Percentiles rank a stretch among this genome's conserved stretches.
Evolutionary conservation across 2,797 vertebrate genomes (phyloP).

Genomic region (Zalophus californianus): DNA sequence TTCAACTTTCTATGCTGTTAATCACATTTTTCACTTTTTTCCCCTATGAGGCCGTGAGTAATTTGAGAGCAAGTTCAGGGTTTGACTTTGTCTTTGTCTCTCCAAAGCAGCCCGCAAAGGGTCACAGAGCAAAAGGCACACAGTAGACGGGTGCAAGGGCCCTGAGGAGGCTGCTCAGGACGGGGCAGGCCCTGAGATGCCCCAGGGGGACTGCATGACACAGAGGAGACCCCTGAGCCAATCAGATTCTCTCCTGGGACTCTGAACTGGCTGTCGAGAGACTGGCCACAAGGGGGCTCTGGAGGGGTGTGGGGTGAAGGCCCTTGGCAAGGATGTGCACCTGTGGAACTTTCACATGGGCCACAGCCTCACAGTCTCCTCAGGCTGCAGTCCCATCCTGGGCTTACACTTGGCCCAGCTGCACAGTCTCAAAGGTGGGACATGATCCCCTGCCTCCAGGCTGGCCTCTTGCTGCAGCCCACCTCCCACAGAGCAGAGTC

Average conservation of each 20-base stretch:
- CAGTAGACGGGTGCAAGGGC: background rate
- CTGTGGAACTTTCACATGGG: rapidly evolving
- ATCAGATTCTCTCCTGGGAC: background rate
- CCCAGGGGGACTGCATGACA: rapidly evolving
- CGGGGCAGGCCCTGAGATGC: too few relatives aligned
- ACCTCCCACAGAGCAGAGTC: background rate
- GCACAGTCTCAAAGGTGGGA: background rate
- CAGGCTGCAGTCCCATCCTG: too few relatives aligned
- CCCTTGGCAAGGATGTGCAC: rapidly evolving
- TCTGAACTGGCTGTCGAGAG: background rate
- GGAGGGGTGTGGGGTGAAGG: background rate
- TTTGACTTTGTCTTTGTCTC: background rate
- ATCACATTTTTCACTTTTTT: background rate
- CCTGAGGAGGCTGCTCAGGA: background rate
- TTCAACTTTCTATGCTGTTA: background rate
- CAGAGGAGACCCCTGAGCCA: background rate
- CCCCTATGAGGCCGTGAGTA: background rate
- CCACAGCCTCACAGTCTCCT: background rate
- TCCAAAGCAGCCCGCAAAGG: background rate
- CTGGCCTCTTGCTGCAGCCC: background rate
- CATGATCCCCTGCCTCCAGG: background rate
- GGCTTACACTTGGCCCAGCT: too few relatives aligned
- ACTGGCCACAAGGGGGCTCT: background rate
- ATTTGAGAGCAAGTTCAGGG: background rate
- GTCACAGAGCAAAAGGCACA: background rate